Percentiles rank a stretch among this genome's conserved stretches.
Evolutionary conservation across 37 sponge, comb jelly and placozoan genomes (phyloP).

Genomic region (Axinella damicornis): DNA sequence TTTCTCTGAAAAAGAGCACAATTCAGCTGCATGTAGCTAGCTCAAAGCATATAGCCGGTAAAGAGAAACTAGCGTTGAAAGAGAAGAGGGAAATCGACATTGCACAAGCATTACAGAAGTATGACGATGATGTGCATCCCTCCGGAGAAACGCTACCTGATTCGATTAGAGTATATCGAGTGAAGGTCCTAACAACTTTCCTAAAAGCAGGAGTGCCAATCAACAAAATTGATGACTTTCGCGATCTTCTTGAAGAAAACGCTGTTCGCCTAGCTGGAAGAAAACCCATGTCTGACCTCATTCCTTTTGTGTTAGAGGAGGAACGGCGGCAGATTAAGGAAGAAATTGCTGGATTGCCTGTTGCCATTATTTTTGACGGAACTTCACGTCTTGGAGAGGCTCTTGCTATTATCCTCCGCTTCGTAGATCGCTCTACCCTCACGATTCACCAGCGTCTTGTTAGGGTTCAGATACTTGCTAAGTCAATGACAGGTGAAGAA

Average conservation of each 20-base stretch:
- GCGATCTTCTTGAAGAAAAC: constrained; percentile 17
- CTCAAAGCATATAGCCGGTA: constrained; percentile 34
- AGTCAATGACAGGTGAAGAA: constrained; percentile 29
- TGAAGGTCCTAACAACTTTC: constrained; percentile 12
- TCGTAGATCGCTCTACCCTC: background rate
- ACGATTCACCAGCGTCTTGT: background rate
- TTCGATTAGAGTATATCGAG: constrained; percentile 6
- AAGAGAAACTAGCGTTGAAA: constrained; percentile 4
- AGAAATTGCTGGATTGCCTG: background rate
- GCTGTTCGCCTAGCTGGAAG: background rate
- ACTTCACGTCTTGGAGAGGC: constrained; percentile 27
- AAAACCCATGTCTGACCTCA: background rate
- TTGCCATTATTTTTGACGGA: constrained; percentile 31
- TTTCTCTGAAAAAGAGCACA: constrained; percentile 25
- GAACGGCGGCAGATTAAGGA: constrained; percentile 2
- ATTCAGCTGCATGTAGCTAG: constrained; percentile 13
- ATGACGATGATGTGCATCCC: constrained; percentile 34
- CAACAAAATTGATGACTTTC: background rate
- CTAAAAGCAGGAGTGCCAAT: constrained; percentile 35
- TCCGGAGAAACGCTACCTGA: constrained; percentile 29
- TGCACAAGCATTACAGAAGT: constrained; percentile 18
- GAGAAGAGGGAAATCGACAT: constrained; percentile 1
- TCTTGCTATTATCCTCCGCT: background rate
- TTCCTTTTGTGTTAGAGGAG: constrained; percentile 16
- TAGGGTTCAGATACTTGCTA: constrained; percentile 3